These are phyloP conservation scores for Formica exsecta DNA, from an alignment of 1,140 invertebrate genomes.

Conservation along the genomic window DNA sequence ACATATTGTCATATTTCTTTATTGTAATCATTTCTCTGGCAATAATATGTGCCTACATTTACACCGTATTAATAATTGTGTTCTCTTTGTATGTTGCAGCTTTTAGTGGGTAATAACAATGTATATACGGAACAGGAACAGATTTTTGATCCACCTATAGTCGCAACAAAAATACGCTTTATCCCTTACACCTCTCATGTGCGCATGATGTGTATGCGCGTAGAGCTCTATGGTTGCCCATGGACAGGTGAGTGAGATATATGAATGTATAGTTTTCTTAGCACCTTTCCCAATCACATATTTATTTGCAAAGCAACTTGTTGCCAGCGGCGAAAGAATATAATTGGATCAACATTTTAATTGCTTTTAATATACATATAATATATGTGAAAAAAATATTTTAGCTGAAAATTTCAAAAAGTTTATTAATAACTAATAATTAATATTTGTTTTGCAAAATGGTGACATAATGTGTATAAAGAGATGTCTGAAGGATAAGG, in stretches of 20 bases:
- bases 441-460: not conserved
- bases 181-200: conserved; percentile 91
- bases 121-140: conserved; percentile 94
- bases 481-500: not conserved
- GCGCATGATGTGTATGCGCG: conserved; percentile 93
- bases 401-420: conserved; percentile 1
- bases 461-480: conserved; percentile 25
- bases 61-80: conserved; percentile 4
- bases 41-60: not conserved
- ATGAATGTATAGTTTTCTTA: conserved; percentile 46
- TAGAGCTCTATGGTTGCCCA: conserved; percentile 95
- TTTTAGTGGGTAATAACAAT: conserved; percentile 94
- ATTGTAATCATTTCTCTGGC: too few species aligned
- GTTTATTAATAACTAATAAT: not conserved
- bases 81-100: conserved; percentile 88
- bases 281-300: conserved; percentile 18
- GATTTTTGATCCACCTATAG: conserved; percentile 92
- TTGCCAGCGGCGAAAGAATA: conserved; percentile 13
- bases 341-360: conserved; percentile 12
- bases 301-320: conserved; percentile 51
- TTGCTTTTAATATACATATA: not conserved
- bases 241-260: conserved; percentile 93
- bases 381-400: conserved; percentile 30
- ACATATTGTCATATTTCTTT: conserved; percentile 6
- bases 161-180: conserved; percentile 95